Percentiles rank a stretch among this genome's conserved stretches.
Evolutionary conservation across 2,113 vertebrate genomes (phyloP).

Genomic region (Gobiocypris rarus): DNA sequence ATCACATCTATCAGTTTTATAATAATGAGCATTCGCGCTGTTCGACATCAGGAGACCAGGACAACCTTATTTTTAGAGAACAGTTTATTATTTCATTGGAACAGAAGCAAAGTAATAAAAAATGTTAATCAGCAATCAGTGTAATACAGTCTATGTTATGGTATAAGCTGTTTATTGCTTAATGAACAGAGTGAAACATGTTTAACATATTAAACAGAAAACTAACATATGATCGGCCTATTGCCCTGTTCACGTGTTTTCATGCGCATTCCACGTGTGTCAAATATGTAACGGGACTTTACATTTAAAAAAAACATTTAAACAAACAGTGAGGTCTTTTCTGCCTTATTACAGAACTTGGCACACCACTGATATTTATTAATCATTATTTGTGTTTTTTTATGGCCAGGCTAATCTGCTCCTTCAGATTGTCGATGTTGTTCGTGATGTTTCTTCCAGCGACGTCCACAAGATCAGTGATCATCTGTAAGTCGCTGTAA

Average conservation of each 20-base stretch:
- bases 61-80: background rate
- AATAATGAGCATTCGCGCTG: background rate
- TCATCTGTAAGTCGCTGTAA: background rate
- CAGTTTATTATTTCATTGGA: background rate
- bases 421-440: constrained; percentile 27
- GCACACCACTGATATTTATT: no score
- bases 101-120: background rate
- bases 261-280: no score
- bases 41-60: background rate
- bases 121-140: background rate
- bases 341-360: no score
- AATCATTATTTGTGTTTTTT: no score
- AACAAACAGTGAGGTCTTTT: no score
- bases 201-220: no score
- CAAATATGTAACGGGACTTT: no score
- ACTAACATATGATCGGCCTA: no score
- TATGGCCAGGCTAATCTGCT: background rate
- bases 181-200: background rate
- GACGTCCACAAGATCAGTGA: constrained; percentile 2
- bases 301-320: no score
- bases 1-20: background rate
- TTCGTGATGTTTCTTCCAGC: constrained; percentile 33
- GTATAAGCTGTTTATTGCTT: background rate
- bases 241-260: no score
- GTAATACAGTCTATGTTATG: background rate